Evolutionary conservation across 2,113 vertebrate species (phyloP).

Genomic region (Channa argus): DNA sequence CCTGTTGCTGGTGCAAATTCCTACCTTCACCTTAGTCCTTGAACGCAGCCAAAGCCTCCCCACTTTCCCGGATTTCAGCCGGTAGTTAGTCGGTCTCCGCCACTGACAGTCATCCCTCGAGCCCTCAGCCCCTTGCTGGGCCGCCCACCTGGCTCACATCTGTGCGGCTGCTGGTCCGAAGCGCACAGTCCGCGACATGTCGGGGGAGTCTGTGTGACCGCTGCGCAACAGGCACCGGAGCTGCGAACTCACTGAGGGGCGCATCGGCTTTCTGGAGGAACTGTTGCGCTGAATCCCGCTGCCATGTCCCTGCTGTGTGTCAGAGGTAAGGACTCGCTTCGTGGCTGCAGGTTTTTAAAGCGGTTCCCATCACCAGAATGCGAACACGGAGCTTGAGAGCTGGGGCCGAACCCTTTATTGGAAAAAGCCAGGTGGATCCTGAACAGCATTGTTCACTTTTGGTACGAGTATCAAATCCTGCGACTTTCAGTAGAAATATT

Average conservation of each 20-base stretch:
- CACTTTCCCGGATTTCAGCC: constrained; percentile 45
- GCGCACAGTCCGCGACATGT: not conserved
- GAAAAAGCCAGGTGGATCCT: too few species aligned
- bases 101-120: constrained; percentile 21
- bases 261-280: constrained; percentile 41
- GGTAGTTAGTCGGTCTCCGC: constrained; percentile 24
- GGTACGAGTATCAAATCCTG: too few species aligned
- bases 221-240: constrained; percentile 61
- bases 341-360: not conserved
- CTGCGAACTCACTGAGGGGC: constrained; percentile 49
- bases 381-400: too few species aligned
- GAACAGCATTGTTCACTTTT: too few species aligned
- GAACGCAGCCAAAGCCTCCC: constrained; percentile 69
- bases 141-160: not conserved
- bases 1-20: not conserved
- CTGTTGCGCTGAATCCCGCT: constrained; percentile 54
- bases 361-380: too few species aligned
- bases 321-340: constrained; percentile 63
- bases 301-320: constrained; percentile 79
- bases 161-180: constrained; percentile 3
- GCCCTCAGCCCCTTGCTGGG: not conserved
- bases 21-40: not conserved
- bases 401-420: too few species aligned
- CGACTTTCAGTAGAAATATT: too few species aligned
- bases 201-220: not conserved